A percentile compares a stretch with the other conserved stretches of the same genome.
These are phyloP conservation scores for Calyptommatus sinebrachiatus DNA, from an alignment of 2,113 vertebrate species.

Conservation along the genomic window DNA sequence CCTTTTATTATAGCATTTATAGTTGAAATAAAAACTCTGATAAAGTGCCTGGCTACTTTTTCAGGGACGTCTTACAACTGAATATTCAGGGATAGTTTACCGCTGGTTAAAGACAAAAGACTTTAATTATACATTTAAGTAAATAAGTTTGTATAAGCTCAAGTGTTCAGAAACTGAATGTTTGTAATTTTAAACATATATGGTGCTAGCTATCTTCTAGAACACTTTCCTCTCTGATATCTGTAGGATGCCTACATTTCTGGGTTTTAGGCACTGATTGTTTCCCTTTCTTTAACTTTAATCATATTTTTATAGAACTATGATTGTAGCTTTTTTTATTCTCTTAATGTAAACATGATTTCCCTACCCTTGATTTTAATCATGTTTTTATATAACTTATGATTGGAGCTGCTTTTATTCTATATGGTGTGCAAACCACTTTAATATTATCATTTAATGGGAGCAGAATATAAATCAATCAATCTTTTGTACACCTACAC, in stretches of 20 bases:
- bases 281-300: not conserved
- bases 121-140: constrained; percentile 5
- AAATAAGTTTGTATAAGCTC: not conserved
- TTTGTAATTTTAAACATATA: not conserved
- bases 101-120: not conserved
- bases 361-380: too few species aligned
- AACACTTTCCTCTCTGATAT: too few species aligned
- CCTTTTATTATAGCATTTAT: constrained; percentile 55
- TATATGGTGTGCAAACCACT: too few species aligned
- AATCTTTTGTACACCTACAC: too few species aligned
- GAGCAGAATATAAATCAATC: too few species aligned
- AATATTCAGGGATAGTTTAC: constrained; percentile 18
- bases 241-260: too few species aligned
- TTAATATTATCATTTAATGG: too few species aligned
- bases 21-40: constrained; percentile 48
- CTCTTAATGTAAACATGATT: not conserved
- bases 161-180: not conserved
- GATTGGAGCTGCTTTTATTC: too few species aligned
- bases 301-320: not conserved
- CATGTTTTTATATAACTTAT: too few species aligned
- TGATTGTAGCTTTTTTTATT: not conserved
- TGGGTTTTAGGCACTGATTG: not conserved
- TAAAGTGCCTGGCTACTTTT: constrained; percentile 34
- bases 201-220: too few species aligned
- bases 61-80: constrained; percentile 18